Percentiles rank a stretch among this genome's conserved stretches.
Conservation (phyloP, 2,113 vertebrate genomes). For the Crotalus horridus region DNA sequence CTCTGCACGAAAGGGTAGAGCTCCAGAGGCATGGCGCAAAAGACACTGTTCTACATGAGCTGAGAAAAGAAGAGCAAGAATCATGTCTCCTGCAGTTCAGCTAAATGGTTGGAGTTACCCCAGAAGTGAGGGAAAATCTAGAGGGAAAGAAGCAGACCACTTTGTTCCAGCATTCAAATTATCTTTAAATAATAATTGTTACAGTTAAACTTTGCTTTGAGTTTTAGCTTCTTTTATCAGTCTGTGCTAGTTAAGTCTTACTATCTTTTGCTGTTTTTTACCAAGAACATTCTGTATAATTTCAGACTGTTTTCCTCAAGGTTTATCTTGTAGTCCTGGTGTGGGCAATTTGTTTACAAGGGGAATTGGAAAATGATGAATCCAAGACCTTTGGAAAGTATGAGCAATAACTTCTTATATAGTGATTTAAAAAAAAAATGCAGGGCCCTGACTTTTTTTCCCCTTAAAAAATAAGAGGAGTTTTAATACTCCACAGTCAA, state of each 20-base stretch:
- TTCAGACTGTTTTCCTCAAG: neutral
- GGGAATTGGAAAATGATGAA: neutral
- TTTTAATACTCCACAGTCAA: neutral
- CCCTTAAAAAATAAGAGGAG: neutral
- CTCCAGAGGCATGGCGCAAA: neutral
- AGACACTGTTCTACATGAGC: neutral
- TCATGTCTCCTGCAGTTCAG: neutral
- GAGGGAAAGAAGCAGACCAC: neutral
- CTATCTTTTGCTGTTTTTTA: neutral
- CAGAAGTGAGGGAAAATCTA: neutral
- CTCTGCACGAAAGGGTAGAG: neutral
- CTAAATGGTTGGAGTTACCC: neutral
- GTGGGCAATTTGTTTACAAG: neutral
- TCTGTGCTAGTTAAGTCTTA: neutral
- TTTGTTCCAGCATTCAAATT: neutral
- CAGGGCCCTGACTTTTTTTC: neutral
- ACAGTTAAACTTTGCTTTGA: neutral
- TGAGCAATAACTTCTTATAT: neutral
- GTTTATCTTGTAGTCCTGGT: neutral
- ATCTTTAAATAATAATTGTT: neutral
- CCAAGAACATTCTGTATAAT: neutral
- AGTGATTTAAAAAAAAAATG: neutral
- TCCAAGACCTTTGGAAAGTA: neutral
- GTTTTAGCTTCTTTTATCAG: neutral
- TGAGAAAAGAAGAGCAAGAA: neutral